Conservation (phyloP, 2,888 invertebrate species). For the Caenorhabditis japonica region DNA sequence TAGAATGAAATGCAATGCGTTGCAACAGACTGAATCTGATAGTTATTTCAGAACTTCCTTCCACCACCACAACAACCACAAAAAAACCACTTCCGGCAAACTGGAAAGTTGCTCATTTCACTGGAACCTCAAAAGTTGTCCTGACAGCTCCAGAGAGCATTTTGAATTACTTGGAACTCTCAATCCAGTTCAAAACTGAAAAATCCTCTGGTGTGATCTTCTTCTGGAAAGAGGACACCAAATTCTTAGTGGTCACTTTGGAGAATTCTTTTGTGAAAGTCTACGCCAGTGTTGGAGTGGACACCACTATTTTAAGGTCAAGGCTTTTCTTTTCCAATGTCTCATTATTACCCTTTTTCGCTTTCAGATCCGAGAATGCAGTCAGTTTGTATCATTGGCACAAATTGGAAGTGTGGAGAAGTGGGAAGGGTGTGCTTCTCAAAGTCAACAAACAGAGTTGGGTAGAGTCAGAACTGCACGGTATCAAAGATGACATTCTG, state of each 20-base stretch:
- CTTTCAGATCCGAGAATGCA: conserved; percentile 55
- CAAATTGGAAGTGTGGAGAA: conserved; percentile 65
- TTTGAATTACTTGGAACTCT: conserved; percentile 40
- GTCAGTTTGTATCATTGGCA: conserved; percentile 64
- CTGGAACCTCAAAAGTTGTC: conserved; percentile 23
- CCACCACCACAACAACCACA: conserved; percentile 20
- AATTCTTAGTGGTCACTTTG: conserved; percentile 54
- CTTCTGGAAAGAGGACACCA: conserved; percentile 55
- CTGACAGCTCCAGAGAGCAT: conserved; percentile 38
- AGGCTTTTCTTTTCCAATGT: neutral
- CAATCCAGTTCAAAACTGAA: conserved; percentile 49
- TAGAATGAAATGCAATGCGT: too few relatives aligned
- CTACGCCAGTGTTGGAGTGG: conserved; percentile 58
- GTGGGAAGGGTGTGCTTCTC: conserved; percentile 60
- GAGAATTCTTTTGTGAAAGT: conserved; percentile 55
- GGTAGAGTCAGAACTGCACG: conserved; percentile 56
- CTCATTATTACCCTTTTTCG: neutral
- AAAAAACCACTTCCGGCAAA: conserved; percentile 3
- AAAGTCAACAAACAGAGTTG: conserved; percentile 60
- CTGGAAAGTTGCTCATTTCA: conserved; percentile 47
- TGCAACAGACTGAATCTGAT: neutral
- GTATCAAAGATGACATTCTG: conserved; percentile 16
- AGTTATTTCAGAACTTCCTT: conserved; percentile 10
- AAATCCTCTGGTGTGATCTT: conserved; percentile 53
- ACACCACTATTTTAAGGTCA: conserved; percentile 53